phyloP scores from a whole-genome alignment of 2,113 vertebrate genomes.

The Gymnarchus niloticus region DNA sequence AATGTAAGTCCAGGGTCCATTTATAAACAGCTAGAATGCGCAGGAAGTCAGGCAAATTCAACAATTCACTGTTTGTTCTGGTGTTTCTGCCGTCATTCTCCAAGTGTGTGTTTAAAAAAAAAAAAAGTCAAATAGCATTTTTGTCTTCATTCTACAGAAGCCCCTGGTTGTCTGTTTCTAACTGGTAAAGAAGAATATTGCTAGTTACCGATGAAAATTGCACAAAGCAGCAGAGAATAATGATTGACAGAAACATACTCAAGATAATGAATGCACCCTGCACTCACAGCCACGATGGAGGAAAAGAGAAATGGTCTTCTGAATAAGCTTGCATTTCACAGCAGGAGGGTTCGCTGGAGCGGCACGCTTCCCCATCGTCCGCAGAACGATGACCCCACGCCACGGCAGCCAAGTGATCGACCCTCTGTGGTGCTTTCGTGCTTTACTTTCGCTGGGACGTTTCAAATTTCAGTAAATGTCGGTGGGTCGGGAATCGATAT shows the following conservation, averaged over 20 bases:
- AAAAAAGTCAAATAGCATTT: not conserved
- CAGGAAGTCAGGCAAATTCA: not conserved
- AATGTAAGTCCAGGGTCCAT: not conserved
- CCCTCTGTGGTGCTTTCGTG: not conserved
- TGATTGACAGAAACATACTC: not conserved
- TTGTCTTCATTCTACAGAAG: not conserved
- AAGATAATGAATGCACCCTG: not conserved
- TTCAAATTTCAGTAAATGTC: slow-evolving; percentile 22
- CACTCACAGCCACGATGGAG: not conserved
- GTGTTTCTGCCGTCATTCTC: not conserved
- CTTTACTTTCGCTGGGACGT: not conserved
- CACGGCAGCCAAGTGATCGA: not conserved
- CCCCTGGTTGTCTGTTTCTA: not conserved
- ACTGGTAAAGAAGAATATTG: not conserved
- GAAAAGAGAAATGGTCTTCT: not conserved
- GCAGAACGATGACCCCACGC: not conserved
- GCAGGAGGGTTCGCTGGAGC: not conserved
- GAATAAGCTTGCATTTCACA: not conserved
- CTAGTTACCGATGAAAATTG: not conserved
- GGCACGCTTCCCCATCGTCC: not conserved
- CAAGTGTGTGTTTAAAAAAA: not conserved
- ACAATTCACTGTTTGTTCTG: not conserved
- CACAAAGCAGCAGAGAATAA: not conserved
- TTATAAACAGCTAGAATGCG: not conserved
- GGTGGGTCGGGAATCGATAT: slow-evolving; percentile 23